Conservation (phyloP, 2,888 invertebrate genomes). For the Heliconius erato region DNA sequence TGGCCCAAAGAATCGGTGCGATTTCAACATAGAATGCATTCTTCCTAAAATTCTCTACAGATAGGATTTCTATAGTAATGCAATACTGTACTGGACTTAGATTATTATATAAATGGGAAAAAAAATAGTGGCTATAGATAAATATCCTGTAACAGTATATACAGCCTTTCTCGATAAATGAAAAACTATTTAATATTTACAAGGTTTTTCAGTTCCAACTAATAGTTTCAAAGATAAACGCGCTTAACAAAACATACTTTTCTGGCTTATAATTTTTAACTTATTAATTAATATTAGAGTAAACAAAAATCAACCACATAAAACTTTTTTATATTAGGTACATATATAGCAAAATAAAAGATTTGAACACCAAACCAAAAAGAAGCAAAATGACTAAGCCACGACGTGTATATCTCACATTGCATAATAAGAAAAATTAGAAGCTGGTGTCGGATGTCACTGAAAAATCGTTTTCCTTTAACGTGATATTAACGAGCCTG, state of each 20-base stretch:
- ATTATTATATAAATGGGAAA: not conserved
- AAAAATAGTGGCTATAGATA: too few species aligned
- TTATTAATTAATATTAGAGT: too few species aligned
- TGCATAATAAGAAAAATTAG: constrained; percentile 25
- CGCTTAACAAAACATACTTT: too few species aligned
- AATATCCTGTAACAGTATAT: too few species aligned
- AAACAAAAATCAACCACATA: too few species aligned
- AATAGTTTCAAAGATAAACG: too few species aligned
- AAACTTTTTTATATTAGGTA: too few species aligned
- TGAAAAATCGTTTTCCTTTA: constrained; percentile 44
- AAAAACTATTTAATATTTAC: too few species aligned
- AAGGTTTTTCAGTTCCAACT: too few species aligned
- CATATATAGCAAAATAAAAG: not conserved
- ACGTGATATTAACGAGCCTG: constrained; percentile 41
- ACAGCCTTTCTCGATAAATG: too few species aligned
- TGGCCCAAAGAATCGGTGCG: not conserved
- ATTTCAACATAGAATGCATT: not conserved
- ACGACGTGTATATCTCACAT: not conserved
- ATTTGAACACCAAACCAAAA: not conserved
- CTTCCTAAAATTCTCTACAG: not conserved
- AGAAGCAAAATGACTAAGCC: not conserved
- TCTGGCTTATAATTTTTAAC: too few species aligned
- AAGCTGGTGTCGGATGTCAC: constrained; percentile 44
- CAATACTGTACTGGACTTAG: not conserved
- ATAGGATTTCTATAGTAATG: not conserved